Evolutionary conservation across 2,888 invertebrate species (phyloP).

Genomic region (Leptinotarsa tumamoca): DNA sequence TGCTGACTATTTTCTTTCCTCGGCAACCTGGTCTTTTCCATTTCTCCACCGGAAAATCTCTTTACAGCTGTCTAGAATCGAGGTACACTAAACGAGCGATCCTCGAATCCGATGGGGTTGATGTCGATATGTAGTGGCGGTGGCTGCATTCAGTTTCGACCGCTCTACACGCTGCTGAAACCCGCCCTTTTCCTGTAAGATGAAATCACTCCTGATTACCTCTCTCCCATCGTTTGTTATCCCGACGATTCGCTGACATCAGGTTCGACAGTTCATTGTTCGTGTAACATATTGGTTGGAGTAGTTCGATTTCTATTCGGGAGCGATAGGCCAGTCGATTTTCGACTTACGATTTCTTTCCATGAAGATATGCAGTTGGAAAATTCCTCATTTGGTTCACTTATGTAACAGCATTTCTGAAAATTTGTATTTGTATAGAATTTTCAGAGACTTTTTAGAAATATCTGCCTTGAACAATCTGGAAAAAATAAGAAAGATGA

Average conservation of each 20-base stretch:
- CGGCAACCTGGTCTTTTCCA: background rate
- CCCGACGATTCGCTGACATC: constrained; percentile 66
- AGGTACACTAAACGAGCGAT: constrained; percentile 46
- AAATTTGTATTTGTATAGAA: too few species aligned
- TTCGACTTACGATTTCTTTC: background rate
- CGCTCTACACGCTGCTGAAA: constrained; percentile 61
- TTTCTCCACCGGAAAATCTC: constrained; percentile 10
- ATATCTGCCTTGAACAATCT: too few species aligned
- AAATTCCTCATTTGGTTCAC: background rate
- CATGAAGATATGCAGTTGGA: background rate
- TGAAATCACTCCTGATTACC: constrained; percentile 66
- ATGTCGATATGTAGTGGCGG: constrained; percentile 50
- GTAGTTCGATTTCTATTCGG: constrained; percentile 26
- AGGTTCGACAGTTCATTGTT: constrained; percentile 67
- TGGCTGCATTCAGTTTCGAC: constrained; percentile 50
- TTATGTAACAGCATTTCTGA: too few species aligned
- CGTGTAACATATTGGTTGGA: constrained; percentile 64
- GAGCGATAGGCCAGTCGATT: constrained; percentile 14
- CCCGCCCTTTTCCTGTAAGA: constrained; percentile 68
- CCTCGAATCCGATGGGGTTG: constrained; percentile 47
- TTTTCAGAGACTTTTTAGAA: too few species aligned
- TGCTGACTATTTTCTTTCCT: background rate
- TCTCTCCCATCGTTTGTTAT: constrained; percentile 63
- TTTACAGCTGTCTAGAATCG: constrained; percentile 43
- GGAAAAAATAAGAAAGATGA: too few species aligned